phyloP scores from a whole-genome alignment of 1,140 invertebrate genomes.

The Drosophila pseudoananassae region DNA sequence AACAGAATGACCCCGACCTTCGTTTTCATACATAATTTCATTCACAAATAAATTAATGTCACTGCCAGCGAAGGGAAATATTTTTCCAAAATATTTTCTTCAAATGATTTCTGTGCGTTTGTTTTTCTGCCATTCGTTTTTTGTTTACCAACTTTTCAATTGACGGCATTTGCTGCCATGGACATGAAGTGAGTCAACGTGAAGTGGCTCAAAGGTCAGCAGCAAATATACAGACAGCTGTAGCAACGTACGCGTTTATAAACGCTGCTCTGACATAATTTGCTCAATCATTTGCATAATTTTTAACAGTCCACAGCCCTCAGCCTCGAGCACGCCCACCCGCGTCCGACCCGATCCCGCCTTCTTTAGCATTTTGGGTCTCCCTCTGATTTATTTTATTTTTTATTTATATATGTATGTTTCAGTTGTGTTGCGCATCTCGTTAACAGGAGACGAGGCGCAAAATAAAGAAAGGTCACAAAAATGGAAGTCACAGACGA shows the following conservation, averaged over 20 bases:
- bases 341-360: background rate
- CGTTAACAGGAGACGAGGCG: slow-evolving; percentile 57
- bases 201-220: slow-evolving; percentile 64
- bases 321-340: slow-evolving; percentile 19
- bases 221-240: slow-evolving; percentile 32
- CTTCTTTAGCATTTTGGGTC: slow-evolving; percentile 25
- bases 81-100: slow-evolving; percentile 47
- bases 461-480: slow-evolving; percentile 26
- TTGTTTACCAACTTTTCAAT: slow-evolving; percentile 69
- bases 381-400: slow-evolving; percentile 36
- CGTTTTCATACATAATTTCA: slow-evolving; percentile 43
- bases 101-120: slow-evolving; percentile 38
- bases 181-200: slow-evolving; percentile 18
- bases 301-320: slow-evolving; percentile 64
- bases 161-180: slow-evolving; percentile 68
- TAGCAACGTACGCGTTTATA: slow-evolving; percentile 12
- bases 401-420: slow-evolving; percentile 46
- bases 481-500: slow-evolving; percentile 1
- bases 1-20: background rate
- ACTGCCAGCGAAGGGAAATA: slow-evolving; percentile 34
- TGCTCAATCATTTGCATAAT: slow-evolving; percentile 81
- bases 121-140: slow-evolving; percentile 26
- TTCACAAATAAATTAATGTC: slow-evolving; percentile 47
- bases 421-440: slow-evolving; percentile 57
- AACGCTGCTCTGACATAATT: slow-evolving; percentile 71